Percentiles rank a stretch among this genome's conserved stretches.
Evolutionary conservation across 2,797 vertebrate genomes (phyloP).

Genomic region (Vespertilio murinus): DNA sequence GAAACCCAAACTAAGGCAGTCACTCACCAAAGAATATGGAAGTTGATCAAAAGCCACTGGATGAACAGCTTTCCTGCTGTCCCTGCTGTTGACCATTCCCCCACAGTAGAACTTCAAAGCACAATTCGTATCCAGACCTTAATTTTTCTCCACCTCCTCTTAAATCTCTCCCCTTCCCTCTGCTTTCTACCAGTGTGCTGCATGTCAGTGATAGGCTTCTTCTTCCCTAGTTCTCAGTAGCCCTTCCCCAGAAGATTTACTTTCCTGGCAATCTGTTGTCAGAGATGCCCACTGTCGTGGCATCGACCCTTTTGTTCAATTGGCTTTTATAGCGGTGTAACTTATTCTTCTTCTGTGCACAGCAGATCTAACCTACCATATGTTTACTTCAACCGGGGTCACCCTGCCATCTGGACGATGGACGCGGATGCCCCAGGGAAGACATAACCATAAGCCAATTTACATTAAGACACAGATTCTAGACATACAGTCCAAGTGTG

Average conservation of each 20-base stretch:
- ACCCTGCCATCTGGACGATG: constrained; percentile 82
- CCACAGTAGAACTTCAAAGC: not conserved
- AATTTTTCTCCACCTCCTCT: not conserved
- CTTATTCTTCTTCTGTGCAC: constrained; percentile 71
- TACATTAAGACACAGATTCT: constrained; percentile 79
- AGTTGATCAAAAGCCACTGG: not conserved
- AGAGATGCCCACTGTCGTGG: constrained; percentile 38
- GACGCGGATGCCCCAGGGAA: constrained; percentile 80
- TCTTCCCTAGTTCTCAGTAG: not conserved
- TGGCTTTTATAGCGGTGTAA: constrained; percentile 54
- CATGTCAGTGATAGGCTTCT: not conserved
- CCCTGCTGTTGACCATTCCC: not conserved
- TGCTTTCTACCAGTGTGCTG: not conserved
- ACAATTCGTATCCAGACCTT: not conserved
- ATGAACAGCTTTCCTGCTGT: not conserved
- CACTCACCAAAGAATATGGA: not conserved
- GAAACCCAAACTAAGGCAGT: not conserved
- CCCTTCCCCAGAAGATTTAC: not conserved
- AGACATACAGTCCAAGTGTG: constrained; percentile 62
- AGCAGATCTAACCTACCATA: constrained; percentile 76
- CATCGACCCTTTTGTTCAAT: constrained; percentile 62
- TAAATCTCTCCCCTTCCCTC: not conserved
- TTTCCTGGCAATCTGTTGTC: constrained; percentile 55
- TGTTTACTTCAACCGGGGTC: constrained; percentile 79
- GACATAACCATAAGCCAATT: constrained; percentile 81